Evolutionary conservation across 35 echinoderm and acorn worm genomes (phyloP).

Genomic region (Holothuria glaberrima): DNA sequence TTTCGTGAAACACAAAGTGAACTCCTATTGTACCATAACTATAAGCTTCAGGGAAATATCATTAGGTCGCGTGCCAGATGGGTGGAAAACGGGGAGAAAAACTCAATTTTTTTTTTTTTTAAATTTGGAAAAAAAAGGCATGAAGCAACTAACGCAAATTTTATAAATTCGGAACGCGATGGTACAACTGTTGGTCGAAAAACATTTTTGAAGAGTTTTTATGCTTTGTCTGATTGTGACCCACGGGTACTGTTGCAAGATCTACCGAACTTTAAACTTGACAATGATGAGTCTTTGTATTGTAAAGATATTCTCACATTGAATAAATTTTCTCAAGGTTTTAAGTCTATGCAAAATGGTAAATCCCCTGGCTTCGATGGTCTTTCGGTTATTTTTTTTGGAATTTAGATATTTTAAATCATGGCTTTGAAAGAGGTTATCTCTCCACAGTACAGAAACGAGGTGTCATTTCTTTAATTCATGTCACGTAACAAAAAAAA

Average conservation of each 20-base stretch:
- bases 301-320: background rate
- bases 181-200: background rate
- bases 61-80: too few relatives aligned
- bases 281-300: too few relatives aligned
- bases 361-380: background rate
- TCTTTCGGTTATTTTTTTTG: background rate
- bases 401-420: constrained; percentile 18
- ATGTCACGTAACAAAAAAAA: background rate
- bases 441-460: constrained; percentile 1
- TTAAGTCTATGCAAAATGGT: background rate
- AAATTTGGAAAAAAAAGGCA: too few relatives aligned
- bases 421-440: too few relatives aligned
- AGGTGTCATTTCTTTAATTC: constrained; percentile 3
- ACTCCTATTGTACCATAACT: too few relatives aligned
- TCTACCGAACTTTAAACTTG: background rate
- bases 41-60: too few relatives aligned
- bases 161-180: background rate
- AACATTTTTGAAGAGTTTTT: background rate
- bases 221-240: background rate
- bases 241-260: background rate
- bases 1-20: too few relatives aligned
- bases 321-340: background rate
- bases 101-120: too few relatives aligned
- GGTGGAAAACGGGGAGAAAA: too few relatives aligned
- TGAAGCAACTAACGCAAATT: too few relatives aligned